Evolutionary conservation across 2,888 invertebrate genomes (phyloP).

Genomic region (Hirtodrosophila alboralis): DNA sequence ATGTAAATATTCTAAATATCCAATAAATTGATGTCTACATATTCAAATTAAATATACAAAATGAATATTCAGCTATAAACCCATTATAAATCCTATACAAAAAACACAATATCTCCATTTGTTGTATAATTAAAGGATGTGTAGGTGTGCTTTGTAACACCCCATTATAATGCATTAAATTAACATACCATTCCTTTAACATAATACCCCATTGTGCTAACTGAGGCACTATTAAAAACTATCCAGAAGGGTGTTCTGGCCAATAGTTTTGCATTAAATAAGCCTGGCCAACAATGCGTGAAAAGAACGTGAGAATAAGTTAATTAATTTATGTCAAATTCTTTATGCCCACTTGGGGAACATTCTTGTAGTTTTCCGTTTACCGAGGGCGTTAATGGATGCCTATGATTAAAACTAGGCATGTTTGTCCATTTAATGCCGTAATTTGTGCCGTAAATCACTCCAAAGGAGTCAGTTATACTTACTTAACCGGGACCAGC

Average conservation of each 20-base stretch:
- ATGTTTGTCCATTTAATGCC: constrained; percentile 76
- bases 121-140: neutral
- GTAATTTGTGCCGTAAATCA: constrained; percentile 77
- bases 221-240: constrained; percentile 8
- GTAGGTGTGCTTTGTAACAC: too few relatives aligned
- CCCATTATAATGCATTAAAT: neutral
- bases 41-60: too few relatives aligned
- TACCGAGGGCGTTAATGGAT: constrained; percentile 59
- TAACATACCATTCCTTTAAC: constrained; percentile 6
- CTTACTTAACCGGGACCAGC: constrained; percentile 35
- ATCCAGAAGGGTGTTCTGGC: constrained; percentile 18
- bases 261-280: constrained; percentile 68
- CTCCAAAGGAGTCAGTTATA: constrained; percentile 58
- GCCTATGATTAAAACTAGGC: constrained; percentile 75
- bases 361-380: constrained; percentile 33
- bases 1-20: too few relatives aligned
- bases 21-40: too few relatives aligned
- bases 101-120: constrained; percentile 43
- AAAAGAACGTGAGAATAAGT: constrained; percentile 65
- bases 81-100: neutral
- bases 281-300: constrained; percentile 44
- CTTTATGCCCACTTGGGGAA: constrained; percentile 64
- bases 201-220: constrained; percentile 31
- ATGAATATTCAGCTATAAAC: neutral
- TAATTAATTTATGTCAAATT: constrained; percentile 76